These are phyloP conservation scores for Eupsilia transversa DNA, from an alignment of 2,888 invertebrate species.

Conservation along the genomic window DNA sequence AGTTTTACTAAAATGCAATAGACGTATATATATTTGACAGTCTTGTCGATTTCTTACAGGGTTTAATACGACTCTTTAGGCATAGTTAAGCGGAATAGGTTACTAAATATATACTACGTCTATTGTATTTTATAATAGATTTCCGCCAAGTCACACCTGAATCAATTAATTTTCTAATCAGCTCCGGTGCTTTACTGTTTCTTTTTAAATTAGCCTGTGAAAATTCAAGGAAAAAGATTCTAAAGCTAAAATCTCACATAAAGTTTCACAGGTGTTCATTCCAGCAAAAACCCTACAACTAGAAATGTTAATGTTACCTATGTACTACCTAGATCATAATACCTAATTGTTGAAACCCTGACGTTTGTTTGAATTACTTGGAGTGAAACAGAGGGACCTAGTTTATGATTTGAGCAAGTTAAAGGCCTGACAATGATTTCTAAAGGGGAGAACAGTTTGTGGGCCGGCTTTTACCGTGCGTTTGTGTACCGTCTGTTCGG, in stretches of 20 bases:
- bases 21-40: no score
- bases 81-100: no score
- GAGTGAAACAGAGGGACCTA: constrained; percentile 12
- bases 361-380: background rate
- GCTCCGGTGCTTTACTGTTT: background rate
- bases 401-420: constrained; percentile 33
- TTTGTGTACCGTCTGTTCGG: constrained; percentile 76
- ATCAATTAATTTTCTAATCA: background rate
- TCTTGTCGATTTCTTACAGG: no score
- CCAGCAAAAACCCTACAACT: background rate
- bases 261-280: background rate
- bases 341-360: background rate
- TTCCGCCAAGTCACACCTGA: no score
- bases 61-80: no score
- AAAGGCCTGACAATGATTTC: constrained; percentile 55
- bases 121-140: no score
- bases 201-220: background rate
- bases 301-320: background rate
- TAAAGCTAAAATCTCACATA: background rate
- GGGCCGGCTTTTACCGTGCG: constrained; percentile 72
- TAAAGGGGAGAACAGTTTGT: constrained; percentile 74
- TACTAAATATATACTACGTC: no score
- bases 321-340: background rate
- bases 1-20: no score
- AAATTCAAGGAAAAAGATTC: background rate